These are phyloP conservation scores for Sarcophaga bullata DNA, from an alignment of 1,140 invertebrate genomes.

Conservation along the genomic window DNA sequence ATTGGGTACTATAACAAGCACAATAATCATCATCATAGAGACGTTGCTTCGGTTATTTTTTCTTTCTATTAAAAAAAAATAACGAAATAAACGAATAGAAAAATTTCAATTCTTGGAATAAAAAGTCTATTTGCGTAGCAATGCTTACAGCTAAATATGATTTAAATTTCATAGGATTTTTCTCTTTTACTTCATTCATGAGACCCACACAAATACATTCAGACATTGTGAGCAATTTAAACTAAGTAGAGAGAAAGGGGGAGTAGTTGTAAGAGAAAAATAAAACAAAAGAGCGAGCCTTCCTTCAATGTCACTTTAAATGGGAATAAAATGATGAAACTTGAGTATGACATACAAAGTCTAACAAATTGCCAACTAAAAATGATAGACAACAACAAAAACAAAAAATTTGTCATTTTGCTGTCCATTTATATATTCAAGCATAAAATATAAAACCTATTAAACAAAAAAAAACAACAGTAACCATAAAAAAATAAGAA, in stretches of 20 bases:
- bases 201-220: neutral
- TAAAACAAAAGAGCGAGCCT: neutral
- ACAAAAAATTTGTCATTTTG: neutral
- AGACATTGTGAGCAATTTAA: too few species aligned
- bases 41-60: neutral
- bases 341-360: neutral
- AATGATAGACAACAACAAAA: neutral
- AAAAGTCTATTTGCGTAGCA: conserved; percentile 32
- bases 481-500: neutral
- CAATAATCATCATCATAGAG: neutral
- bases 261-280: neutral
- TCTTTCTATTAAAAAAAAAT: too few species aligned
- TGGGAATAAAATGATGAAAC: neutral
- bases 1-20: neutral
- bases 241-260: neutral
- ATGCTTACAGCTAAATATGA: conserved; percentile 32
- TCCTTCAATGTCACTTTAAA: conserved; percentile 20
- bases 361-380: neutral
- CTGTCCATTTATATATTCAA: neutral
- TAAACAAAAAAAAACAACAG: neutral
- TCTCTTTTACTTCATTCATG: neutral
- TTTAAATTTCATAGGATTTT: conserved; percentile 40
- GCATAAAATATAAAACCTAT: neutral
- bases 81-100: neutral
- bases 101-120: neutral